These are phyloP conservation scores for Pithys albifrons DNA, from an alignment of 2,113 vertebrate species.

Conservation along the genomic window DNA sequence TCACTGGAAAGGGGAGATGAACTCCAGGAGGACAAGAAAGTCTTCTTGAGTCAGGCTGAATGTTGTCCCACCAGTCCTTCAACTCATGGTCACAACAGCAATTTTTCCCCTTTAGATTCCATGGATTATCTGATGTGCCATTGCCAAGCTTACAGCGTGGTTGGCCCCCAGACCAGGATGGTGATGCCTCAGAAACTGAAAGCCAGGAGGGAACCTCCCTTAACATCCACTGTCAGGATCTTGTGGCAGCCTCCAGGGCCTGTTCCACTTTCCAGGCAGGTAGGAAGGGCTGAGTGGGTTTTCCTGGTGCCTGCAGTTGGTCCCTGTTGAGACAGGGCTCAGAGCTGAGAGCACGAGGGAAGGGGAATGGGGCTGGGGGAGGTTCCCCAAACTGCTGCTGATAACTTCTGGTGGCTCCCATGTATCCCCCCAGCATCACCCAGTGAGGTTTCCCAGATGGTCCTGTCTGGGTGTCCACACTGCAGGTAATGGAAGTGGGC, in stretches of 20 bases:
- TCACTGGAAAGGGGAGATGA: not conserved
- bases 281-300: not conserved
- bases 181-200: not conserved
- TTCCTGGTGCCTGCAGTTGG: not conserved
- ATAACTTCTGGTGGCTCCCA: not conserved
- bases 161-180: not conserved
- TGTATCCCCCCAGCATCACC: not conserved
- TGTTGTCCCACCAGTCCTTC: not conserved
- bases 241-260: not conserved
- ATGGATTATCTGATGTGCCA: not conserved
- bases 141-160: not conserved
- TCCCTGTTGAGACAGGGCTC: not conserved
- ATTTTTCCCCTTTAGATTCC: not conserved
- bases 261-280: not conserved
- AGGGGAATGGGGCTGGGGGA: not conserved
- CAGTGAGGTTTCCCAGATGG: not conserved
- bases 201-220: not conserved
- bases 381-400: not conserved
- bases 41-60: not conserved
- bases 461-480: not conserved
- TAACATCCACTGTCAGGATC: not conserved
- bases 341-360: not conserved
- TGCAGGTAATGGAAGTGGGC: not conserved
- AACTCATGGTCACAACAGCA: not conserved
- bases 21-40: not conserved